A percentile compares a stretch with the other conserved stretches of the same genome.
Conservation (phyloP, 2,888 invertebrate genomes). For the Agapetus fuscipes region DNA sequence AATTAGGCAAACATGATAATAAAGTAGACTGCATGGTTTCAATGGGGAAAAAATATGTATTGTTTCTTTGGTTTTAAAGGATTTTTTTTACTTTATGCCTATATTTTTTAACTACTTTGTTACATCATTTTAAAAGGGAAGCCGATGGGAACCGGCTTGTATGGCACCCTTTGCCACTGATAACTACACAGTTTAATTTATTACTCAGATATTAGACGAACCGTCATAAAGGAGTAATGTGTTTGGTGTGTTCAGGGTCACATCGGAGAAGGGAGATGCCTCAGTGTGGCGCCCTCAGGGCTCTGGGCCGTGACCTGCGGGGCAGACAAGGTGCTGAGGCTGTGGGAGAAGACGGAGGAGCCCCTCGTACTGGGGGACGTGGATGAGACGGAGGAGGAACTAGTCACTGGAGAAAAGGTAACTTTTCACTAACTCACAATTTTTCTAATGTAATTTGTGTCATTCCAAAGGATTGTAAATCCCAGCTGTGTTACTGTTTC, state of each 20-base stretch:
- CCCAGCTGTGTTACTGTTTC: no score
- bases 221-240: no score
- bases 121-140: no score
- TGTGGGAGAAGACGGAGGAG: slow-evolving; percentile 81
- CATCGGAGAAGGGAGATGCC: slow-evolving; percentile 64
- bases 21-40: no score
- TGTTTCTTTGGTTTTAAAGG: no score
- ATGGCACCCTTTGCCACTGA: no score
- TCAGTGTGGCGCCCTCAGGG: slow-evolving; percentile 75
- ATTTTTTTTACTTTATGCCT: background rate
- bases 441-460: background rate
- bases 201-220: no score
- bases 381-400: slow-evolving; percentile 73
- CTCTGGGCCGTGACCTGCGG: slow-evolving; percentile 71
- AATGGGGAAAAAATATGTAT: no score
- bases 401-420: slow-evolving; percentile 60
- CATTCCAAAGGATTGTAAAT: background rate
- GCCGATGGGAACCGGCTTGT: no score
- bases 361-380: slow-evolving; percentile 88
- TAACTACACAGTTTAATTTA: no score
- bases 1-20: no score
- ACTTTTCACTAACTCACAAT: background rate
- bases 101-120: background rate
- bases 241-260: slow-evolving; percentile 68
- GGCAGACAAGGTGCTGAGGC: slow-evolving; percentile 75